A percentile compares a stretch with the other conserved stretches of the same genome.
Conservation (phyloP, 2,888 invertebrate genomes). For the Ochropacha duplaris region DNA sequence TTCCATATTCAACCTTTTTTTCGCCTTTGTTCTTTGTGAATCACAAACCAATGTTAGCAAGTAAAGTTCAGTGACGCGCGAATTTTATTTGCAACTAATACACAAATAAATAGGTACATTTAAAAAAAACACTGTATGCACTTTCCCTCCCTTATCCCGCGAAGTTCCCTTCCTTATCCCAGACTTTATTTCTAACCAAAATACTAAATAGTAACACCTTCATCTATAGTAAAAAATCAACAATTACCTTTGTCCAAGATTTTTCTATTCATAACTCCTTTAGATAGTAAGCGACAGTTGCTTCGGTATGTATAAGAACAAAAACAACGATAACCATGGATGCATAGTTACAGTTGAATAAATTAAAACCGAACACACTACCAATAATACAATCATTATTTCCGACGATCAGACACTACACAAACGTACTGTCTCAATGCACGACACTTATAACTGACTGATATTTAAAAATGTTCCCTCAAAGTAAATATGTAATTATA, state of each 20-base stretch:
- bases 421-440: not conserved
- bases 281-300: constrained; percentile 24
- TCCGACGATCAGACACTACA: not conserved
- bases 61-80: too few species aligned
- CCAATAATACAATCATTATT: constrained; percentile 20
- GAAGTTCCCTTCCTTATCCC: too few species aligned
- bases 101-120: too few species aligned
- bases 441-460: not conserved
- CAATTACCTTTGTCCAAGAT: not conserved
- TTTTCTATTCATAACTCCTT: constrained; percentile 1
- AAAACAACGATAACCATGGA: constrained; percentile 31
- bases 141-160: too few species aligned
- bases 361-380: constrained; percentile 29
- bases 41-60: too few species aligned
- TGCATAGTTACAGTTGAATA: constrained; percentile 24
- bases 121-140: too few species aligned
- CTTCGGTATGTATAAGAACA: constrained; percentile 40
- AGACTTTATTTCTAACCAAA: too few species aligned
- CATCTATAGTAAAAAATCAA: not conserved
- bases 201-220: too few species aligned
- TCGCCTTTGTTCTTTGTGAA: too few species aligned
- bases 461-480: not conserved
- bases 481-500: not conserved
- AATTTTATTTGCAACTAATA: too few species aligned
- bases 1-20: too few species aligned